Evolutionary conservation across 64 coral and sea anemone species (phyloP), one percentile per base, ranked within the genome.

Genomic region (Cladopsammia gracilis): DNA sequence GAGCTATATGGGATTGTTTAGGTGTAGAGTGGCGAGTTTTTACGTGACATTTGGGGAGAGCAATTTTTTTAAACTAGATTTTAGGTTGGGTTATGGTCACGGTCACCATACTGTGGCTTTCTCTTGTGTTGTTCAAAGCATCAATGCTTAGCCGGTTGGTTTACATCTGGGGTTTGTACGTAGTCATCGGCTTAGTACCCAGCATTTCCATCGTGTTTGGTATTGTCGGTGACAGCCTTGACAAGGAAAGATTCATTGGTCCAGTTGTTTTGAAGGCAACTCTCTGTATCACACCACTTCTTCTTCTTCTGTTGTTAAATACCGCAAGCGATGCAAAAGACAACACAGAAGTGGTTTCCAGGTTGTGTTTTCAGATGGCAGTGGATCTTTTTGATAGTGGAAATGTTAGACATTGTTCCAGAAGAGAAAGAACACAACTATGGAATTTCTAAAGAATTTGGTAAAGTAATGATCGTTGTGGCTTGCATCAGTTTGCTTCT

Each of bases 341-440:
- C 1, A 22, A 89, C 18, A 3, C 1, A 5, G 88, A 89, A 1
- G 6, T 78, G 5, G 56, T 96, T 0, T 48, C 26, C 18, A 51
- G 42, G 50, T 62, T 96, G 4, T 89, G 34, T 1, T 22, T 87
- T 7, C 10, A 47, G 0, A 89, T 85, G 20, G 59, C 71, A 3
- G 7, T 96, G 16, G 85, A 96, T 52, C 45, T 96, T 2, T 96
- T 96, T 24, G 94, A 96, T 67, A 49, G 75, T 0, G 69, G 85
- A 94, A 75, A 73, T 89, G 16, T 19, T 94, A 20, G 85, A 89
- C 56, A 52, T 94, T 1, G 9, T 89, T 2, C 5, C 89, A 1
- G 90, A 92, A 64, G 76, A 87, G 59, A 62, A 73, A 9, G 45
- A 88, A 22, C 46, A 43, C 25, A 60, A 26, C 5, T 20, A 71